These are phyloP conservation scores for Leptonema lineaticorne DNA, from an alignment of 1,140 invertebrate species.

Conservation along the genomic window DNA sequence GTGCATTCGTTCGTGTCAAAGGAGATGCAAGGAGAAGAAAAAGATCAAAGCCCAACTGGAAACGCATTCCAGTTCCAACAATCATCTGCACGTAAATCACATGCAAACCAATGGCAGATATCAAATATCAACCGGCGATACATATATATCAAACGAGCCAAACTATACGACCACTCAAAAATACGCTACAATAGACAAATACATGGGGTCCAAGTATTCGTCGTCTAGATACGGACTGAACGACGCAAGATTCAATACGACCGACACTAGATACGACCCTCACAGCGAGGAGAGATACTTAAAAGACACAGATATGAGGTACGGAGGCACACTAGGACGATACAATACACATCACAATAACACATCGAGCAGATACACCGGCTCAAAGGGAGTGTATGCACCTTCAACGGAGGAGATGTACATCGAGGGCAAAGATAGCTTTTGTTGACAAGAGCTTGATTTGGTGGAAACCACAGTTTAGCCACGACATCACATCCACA, in stretches of 20 bases:
- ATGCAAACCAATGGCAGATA: slow-evolving; percentile 58
- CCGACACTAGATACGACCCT: slow-evolving; percentile 36
- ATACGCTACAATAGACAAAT: slow-evolving; percentile 57
- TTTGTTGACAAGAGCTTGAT: slow-evolving; percentile 71
- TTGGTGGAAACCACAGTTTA: slow-evolving; percentile 65
- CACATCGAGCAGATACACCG: slow-evolving; percentile 39
- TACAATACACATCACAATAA: slow-evolving; percentile 49
- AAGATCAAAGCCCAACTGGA: slow-evolving; percentile 59
- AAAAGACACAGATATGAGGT: slow-evolving; percentile 44
- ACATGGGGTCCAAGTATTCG: slow-evolving; percentile 57
- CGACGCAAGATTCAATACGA: slow-evolving; percentile 55
- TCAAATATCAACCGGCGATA: slow-evolving; percentile 38
- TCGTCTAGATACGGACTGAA: slow-evolving; percentile 49
- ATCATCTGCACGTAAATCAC: slow-evolving; percentile 61
- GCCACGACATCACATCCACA: slow-evolving; percentile 16
- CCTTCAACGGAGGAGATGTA: slow-evolving; percentile 56
- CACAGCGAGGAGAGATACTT: slow-evolving; percentile 38
- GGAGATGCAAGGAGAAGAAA: slow-evolving; percentile 63
- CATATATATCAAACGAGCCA: slow-evolving; percentile 42
- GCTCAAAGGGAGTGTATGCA: slow-evolving; percentile 48
- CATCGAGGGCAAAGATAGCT: slow-evolving; percentile 68
- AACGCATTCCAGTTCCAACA: slow-evolving; percentile 52
- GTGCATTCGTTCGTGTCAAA: slow-evolving; percentile 63
- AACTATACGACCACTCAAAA: slow-evolving; percentile 54
- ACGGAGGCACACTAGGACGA: slow-evolving; percentile 53